These are phyloP conservation scores for Nymphalis c-album DNA, from an alignment of 2,888 invertebrate species.

Conservation along the genomic window DNA sequence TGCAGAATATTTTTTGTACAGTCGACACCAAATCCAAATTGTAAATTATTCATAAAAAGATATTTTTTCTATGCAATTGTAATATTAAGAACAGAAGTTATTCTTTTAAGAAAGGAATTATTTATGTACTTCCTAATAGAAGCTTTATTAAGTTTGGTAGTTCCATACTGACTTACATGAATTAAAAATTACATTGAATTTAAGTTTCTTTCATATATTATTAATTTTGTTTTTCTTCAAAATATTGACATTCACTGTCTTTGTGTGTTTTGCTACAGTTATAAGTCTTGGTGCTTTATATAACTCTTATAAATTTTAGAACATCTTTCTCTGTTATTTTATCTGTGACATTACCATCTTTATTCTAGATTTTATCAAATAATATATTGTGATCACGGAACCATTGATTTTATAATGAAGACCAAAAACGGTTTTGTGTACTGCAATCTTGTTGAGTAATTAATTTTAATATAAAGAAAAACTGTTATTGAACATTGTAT, in stretches of 20 bases:
- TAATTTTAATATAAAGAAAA: conserved; percentile 45
- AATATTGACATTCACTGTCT: conserved; percentile 9
- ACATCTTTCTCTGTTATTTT: conserved; percentile 22
- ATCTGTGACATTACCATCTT: conserved; percentile 35
- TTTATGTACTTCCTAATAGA: conserved; percentile 63
- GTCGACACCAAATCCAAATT: conserved; percentile 57
- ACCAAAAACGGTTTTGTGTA: conserved; percentile 65
- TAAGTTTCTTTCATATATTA: conserved; percentile 2
- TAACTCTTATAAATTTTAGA: conserved; percentile 21
- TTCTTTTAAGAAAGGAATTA: conserved; percentile 80
- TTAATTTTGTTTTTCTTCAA: neutral
- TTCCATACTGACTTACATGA: conserved; percentile 41
- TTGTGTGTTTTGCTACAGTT: conserved; percentile 22
- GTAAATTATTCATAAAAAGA: conserved; percentile 56
- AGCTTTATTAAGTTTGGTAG: conserved; percentile 57
- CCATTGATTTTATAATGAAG: conserved; percentile 72
- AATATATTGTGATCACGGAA: conserved; percentile 72
- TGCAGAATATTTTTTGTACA: conserved; percentile 54
- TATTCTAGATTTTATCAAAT: conserved; percentile 39
- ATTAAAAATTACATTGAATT: conserved; percentile 17
- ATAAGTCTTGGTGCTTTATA: conserved; percentile 35
- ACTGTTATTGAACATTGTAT: conserved; percentile 41
- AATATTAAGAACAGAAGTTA: conserved; percentile 64
- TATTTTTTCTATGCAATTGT: conserved; percentile 56
- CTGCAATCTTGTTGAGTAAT: conserved; percentile 63